Base-by-base conservation (phyloP, 2,888 invertebrate genomes). In the Ophion slaviceki region DNA sequence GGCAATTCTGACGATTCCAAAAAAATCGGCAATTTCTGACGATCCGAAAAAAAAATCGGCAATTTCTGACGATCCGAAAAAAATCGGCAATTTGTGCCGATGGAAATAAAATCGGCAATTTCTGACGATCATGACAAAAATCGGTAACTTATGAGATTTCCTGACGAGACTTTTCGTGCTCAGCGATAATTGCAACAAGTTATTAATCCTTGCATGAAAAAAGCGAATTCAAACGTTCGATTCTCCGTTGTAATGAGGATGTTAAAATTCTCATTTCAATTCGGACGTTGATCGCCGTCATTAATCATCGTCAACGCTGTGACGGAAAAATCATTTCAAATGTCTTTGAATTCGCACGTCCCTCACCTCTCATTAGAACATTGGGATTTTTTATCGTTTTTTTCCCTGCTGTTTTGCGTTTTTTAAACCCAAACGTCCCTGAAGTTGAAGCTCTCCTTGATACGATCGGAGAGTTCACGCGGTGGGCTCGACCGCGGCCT, bases 371-470 rank as follows among this genome's bases (percentile, higher is more conserved):
- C n/a, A 20, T 8, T 20, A 61, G 10, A 14, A 53, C 53, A 61
- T 20, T 61, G 14, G n/a, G 17, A 5, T 61, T 53, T 45, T 70
- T 28, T 47, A 20, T 70, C 32, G 0, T n/a, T 70, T 28, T 70
- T 68, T 17, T 28, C 53, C 53, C 28, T n/a, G 7, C 0, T 10
- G 0, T 2, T 71, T 71, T 28, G n/a, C 45, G 20, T 68, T 17
- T 32, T 24, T 47, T 7, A 47, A 47, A 47, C 47, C 11, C 3
- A 47, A 47, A 47, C 47, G 70, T 47, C 47, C 70, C 7, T 70
- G 70, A 70, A 11, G 14, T 24, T 20, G 68, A 68, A 11, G 20
- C 20, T 47, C 7, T 68, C 45, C 68, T 68, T 24, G 68, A 68
- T 40, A 45, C 45, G 68, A 68, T 7, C 47, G 47, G 14, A 47